Conservation (phyloP, 2,888 invertebrate genomes). For the Sminthurinus aureus region DNA sequence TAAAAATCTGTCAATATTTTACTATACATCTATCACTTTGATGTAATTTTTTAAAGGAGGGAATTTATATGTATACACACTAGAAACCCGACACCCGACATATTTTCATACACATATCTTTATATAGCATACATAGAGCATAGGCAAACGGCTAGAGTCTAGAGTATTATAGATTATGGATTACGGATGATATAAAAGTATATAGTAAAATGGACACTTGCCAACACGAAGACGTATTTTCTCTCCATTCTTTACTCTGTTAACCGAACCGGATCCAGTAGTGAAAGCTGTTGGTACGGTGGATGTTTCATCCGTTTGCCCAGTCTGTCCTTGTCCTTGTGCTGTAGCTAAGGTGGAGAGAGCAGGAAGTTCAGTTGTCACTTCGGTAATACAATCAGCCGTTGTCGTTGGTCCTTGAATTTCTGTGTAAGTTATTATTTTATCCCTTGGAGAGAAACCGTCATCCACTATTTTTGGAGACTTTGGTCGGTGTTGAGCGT, state of each 20-base stretch:
- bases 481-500: conserved; percentile 13
- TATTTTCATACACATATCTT: neutral
- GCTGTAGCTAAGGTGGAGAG: neutral
- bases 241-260: conserved; percentile 25
- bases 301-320: neutral
- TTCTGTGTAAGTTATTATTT: conserved; percentile 27
- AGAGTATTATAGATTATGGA: no score
- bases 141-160: no score
- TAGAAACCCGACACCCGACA: no score
- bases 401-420: conserved; percentile 47
- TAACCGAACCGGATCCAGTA: neutral
- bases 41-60: neutral
- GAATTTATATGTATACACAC: neutral
- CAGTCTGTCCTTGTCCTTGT: neutral
- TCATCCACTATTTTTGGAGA: conserved; percentile 35
- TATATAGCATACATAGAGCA: no score
- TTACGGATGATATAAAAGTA: neutral
- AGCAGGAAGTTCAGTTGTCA: conserved; percentile 32
- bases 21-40: neutral
- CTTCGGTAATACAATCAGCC: conserved; percentile 47
- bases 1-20: neutral
- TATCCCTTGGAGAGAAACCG: neutral
- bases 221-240: conserved; percentile 44
- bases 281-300: neutral
- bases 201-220: conserved; percentile 20